Base-by-base conservation (phyloP, 1,140 invertebrate species). In the Belonocnema kinseyi region DNA sequence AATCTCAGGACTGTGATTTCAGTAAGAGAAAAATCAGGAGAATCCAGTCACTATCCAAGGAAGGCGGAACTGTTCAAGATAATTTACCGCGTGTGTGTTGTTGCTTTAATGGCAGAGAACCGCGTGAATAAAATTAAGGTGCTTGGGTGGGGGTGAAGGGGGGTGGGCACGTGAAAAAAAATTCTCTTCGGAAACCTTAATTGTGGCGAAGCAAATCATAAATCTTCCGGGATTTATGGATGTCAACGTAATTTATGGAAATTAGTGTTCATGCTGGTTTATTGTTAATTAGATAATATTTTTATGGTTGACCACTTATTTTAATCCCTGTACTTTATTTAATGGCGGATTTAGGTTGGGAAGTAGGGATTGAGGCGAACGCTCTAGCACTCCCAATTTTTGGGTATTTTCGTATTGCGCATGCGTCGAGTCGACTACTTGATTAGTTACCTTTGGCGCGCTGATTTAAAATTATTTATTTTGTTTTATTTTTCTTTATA, bases 31-130 rank as follows among this genome's bases (percentile, higher is more conserved):
- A 33, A 66, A 66, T 66, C 21, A 66, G 58, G 58, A 11, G 58
- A 66, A 66, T 66, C 58, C 58, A 66, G 58, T 46, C 58, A 40
- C 26, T 46, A 46, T 46, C 40, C 40, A 46, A n/a, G 40, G 58
- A 66, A 66, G 58, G 58, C 58, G 58, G 58, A 66, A 66, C 58
- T 13, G 58, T 66, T 40, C 13, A 66, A 66, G 58, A 16, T 33
- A 66, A 66, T 33, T 40, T 66, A 3, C 12, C 19, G 17, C 10
- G n/a, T 56, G 54, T 56, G n/a, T 19, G 53, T 66, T 66, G 21
- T 66, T 33, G 56, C 10, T 26, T 58, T 66, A 66, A 66, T 66
- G 58, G 40, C 26, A n/a, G 53, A 54, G 33, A 66, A 21, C 26
- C 4, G 21, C 8, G 19, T 58, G 40, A 46, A 8, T 8, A 11